phyloP scores from a whole-genome alignment of 2,888 invertebrate genomes.

The Gastrophysa polygoni region DNA sequence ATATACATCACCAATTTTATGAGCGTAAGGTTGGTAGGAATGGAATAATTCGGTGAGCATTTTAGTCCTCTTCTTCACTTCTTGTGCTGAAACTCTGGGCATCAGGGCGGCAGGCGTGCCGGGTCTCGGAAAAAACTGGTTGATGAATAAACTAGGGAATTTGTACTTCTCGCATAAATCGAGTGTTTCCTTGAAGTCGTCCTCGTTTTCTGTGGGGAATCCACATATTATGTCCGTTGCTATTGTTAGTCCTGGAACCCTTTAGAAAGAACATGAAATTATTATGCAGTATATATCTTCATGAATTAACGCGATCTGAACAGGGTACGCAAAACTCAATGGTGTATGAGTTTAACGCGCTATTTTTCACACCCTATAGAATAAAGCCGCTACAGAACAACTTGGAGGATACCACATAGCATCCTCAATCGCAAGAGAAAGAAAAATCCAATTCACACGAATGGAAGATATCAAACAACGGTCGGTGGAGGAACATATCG shows the following conservation, averaged over 20 bases:
- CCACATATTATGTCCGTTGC: constrained; percentile 99
- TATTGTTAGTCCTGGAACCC: constrained; percentile 89
- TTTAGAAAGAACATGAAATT: constrained; percentile 57
- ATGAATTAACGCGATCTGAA: too few species aligned
- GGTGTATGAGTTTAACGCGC: too few species aligned
- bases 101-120: constrained; percentile 96
- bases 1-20: constrained; percentile 70
- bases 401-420: too few species aligned
- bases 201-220: constrained; percentile 93
- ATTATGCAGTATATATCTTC: not conserved
- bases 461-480: too few species aligned
- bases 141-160: constrained; percentile 95
- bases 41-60: constrained; percentile 85
- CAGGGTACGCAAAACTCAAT: too few species aligned
- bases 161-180: constrained; percentile 80
- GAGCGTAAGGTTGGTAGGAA: constrained; percentile 84
- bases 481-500: too few species aligned
- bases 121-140: constrained; percentile 96
- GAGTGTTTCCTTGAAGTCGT: constrained; percentile 89
- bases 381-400: too few species aligned
- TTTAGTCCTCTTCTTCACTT: constrained; percentile 91
- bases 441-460: too few species aligned
- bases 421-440: too few species aligned
- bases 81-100: constrained; percentile 80
- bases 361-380: too few species aligned